Conservation (phyloP, 2,113 vertebrate species). For the Syngnathus typhle region DNA sequence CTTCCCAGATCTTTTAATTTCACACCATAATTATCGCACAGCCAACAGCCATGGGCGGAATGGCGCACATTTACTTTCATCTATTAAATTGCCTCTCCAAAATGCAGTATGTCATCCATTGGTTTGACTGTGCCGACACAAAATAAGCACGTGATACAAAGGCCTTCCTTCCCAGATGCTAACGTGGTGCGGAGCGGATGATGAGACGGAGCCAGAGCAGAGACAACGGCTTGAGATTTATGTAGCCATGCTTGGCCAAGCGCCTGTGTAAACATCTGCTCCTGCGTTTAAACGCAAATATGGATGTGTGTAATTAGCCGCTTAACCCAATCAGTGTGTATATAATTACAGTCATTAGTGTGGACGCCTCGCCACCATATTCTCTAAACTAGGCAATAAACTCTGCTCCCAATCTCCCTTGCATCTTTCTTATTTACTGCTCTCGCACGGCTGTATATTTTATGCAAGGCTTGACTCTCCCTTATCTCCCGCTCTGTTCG, state of each 20-base stretch:
- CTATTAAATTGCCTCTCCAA: constrained; percentile 30
- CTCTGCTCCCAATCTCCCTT: constrained; percentile 35
- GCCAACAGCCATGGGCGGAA: constrained; percentile 49
- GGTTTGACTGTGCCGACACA: constrained; percentile 34
- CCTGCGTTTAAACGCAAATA: constrained; percentile 60
- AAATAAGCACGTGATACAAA: constrained; percentile 53
- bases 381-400: constrained; percentile 64
- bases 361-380: constrained; percentile 58
- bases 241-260: constrained; percentile 46
- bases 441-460: constrained; percentile 47
- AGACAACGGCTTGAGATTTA: constrained; percentile 66
- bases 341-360: constrained; percentile 71
- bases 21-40: constrained; percentile 55
- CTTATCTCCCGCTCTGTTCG: constrained; percentile 35
- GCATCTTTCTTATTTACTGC: constrained; percentile 68
- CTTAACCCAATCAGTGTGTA: constrained; percentile 68
- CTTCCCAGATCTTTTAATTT: constrained; percentile 57
- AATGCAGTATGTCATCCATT: constrained; percentile 18
- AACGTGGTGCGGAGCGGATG: constrained; percentile 60
- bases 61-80: constrained; percentile 51
- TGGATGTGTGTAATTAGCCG: constrained; percentile 63
- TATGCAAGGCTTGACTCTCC: constrained; percentile 50
- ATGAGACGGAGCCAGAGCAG: constrained; percentile 48
- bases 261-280: constrained; percentile 66
- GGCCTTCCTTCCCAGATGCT: constrained; percentile 39